Base-by-base conservation (phyloP, 2,888 invertebrate species). In the Patella pellucida region DNA sequence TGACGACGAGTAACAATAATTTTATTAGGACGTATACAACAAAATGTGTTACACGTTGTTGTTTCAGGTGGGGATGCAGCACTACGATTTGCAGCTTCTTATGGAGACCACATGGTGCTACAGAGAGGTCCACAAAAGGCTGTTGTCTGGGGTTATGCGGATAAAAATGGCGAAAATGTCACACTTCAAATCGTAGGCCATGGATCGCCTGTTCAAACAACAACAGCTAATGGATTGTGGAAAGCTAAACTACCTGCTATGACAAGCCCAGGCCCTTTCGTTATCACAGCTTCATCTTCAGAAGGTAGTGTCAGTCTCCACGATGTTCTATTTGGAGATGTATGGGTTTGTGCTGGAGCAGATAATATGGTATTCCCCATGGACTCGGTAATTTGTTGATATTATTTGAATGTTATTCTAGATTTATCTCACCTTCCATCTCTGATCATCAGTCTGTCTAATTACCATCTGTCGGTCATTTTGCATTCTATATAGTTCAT, bases 341-440 rank as follows among this genome's bases (percentile, higher is more conserved):
- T 89, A 1, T 89, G 89, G 88, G 23, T 89, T 9, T 89, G 89
- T 75, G 86, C 88, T 14, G 89, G 89, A 68, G 88, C 73, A 89
- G 88, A n/a, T n/a, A n/a, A n/a, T 76, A 88, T 88, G 88, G 79
- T 77, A 72, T 86, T 41, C 41, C 0, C 7, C 41, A 41, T 41
- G 41, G 1, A 41, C 9, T 41, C 41, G 41, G 41, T 41, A 41
- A 41, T 5, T 41, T 41, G 0, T 41, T 41, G 41, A 7, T 41
- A 41, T 7, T 7, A 41, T 7, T 27, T 2, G 5, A 2, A 41
- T 41, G 41, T 3, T 41, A 41, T 41, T 41, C 3, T 41, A 41
- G 4, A 41, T 5, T 5, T 7, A 41, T 41, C 41, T 9, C 41
- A 41, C 9, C 9, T 5, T 41, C 5, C 31, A 27, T 27, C 27